phyloP scores from a whole-genome alignment of 2,113 vertebrate species.

The Mesoclemmys tuberculata region DNA sequence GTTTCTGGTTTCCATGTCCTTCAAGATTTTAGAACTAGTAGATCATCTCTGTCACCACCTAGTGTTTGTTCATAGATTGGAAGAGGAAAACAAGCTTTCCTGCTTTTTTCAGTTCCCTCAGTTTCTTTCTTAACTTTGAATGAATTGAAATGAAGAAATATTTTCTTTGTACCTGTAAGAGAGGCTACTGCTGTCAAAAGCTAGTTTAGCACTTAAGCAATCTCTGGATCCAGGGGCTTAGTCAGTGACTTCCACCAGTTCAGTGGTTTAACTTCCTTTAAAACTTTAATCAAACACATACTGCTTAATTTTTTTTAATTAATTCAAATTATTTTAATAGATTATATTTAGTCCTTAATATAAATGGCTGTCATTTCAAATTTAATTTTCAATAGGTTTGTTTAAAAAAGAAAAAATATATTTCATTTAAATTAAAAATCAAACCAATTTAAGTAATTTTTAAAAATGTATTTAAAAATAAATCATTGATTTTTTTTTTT shows the following conservation, averaged over 20 bases:
- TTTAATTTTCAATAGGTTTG: background rate
- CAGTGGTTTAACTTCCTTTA: background rate
- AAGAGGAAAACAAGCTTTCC: no score
- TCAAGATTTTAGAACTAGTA: background rate
- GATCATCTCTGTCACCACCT: background rate
- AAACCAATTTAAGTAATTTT: background rate
- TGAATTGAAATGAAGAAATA: background rate
- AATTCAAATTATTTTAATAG: background rate
- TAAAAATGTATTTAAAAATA: background rate
- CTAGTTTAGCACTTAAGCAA: background rate
- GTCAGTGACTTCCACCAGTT: background rate
- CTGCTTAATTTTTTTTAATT: background rate
- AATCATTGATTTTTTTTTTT: background rate
- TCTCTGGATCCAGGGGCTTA: background rate
- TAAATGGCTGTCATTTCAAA: background rate
- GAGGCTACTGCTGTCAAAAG: background rate
- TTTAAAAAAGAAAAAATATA: background rate
- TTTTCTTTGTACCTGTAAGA: background rate
- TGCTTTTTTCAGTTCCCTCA: background rate
- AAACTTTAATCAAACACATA: background rate
- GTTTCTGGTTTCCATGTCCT: background rate
- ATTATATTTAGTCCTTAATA: background rate
- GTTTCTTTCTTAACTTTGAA: background rate
- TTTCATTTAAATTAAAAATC: background rate
- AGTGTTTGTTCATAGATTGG: no score